These are phyloP conservation scores for Pipistrellus pipistrellus DNA, from an alignment of 2,797 vertebrate genomes.

Conservation along the genomic window DNA sequence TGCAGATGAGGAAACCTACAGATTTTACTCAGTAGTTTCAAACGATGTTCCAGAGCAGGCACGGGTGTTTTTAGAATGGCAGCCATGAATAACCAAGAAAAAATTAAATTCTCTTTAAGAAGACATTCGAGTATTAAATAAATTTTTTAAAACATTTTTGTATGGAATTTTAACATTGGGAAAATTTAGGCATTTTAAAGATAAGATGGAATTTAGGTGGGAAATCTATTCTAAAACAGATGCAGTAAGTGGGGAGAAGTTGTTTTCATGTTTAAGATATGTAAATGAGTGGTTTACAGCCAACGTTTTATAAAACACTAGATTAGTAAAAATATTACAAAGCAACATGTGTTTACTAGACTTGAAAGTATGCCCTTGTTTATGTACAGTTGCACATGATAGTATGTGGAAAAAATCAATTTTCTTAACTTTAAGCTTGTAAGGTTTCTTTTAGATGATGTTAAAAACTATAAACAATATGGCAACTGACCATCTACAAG, in stretches of 20 bases:
- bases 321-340: slow-evolving; percentile 43
- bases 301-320: background rate
- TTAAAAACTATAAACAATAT: slow-evolving; percentile 80
- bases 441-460: slow-evolving; percentile 73
- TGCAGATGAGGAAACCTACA: background rate
- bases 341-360: slow-evolving; percentile 57
- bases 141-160: background rate
- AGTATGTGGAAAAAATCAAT: slow-evolving; percentile 52
- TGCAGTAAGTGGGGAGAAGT: background rate
- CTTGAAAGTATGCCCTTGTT: slow-evolving; percentile 55
- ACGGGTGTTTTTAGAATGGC: background rate
- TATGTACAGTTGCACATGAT: slow-evolving; percentile 1
- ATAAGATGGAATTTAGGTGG: background rate
- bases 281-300: slow-evolving; percentile 20
- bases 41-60: background rate
- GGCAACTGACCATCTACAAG: slow-evolving; percentile 76
- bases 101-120: slow-evolving; percentile 17
- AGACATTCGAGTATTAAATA: background rate
- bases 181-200: slow-evolving; percentile 52
- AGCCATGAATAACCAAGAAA: background rate
- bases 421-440: slow-evolving; percentile 61
- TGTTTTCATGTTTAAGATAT: slow-evolving; percentile 8
- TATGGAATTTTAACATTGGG: slow-evolving; percentile 11
- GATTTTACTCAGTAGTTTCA: background rate
- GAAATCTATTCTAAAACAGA: slow-evolving; percentile 47